Base-by-base conservation (phyloP, 2,113 vertebrate species). In the Phoenicopterus ruber region DNA sequence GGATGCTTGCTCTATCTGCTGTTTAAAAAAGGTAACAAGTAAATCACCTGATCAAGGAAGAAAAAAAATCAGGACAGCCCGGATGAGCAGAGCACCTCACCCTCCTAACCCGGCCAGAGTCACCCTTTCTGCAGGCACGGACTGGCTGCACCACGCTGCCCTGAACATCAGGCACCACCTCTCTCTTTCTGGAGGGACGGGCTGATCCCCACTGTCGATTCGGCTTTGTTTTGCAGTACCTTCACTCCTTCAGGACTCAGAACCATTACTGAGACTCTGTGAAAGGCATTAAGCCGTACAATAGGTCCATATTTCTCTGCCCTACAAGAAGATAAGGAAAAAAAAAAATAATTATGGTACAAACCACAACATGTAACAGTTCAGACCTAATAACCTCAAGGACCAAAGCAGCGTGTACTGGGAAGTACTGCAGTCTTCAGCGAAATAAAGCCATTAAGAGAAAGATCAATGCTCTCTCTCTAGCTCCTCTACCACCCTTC, bases 231-330 rank as follows among this genome's bases (percentile, higher is more conserved):
- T 70, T 72, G 50, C 42, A 96, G 85, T 98, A 98, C 98, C 98
- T 98, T 98, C 89, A 98, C 98, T 11, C 98, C 98, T 96, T 98
- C 98, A 2, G 98, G 98, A 77, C 96, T 97, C 2, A 98, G 77
- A 90, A 98, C 8, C 57, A 98, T 47, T 63, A 98, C 10, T 0
- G 94, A 88, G 57, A 98, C 86, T 94, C 97, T 98, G 87, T 98
- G 98, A 83, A 98, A 97, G 88, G 93, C 95, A 47, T 98, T 98
- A 34, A 98, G 4, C 46, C 98, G 96, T 40, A 98, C n/a, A 8
- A 98, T 32, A 4, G 98, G 98, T 44, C 98, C 98, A 0, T 98
- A 98, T 65, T 97, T 95, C 91, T 98, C 97, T 91, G 97, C 96
- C 98, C 98, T 98, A 65, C 7, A 73, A 93, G 65, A 83, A 90